Conservation (phyloP, 2,797 vertebrate species). For the Nannoperca australis region DNA sequence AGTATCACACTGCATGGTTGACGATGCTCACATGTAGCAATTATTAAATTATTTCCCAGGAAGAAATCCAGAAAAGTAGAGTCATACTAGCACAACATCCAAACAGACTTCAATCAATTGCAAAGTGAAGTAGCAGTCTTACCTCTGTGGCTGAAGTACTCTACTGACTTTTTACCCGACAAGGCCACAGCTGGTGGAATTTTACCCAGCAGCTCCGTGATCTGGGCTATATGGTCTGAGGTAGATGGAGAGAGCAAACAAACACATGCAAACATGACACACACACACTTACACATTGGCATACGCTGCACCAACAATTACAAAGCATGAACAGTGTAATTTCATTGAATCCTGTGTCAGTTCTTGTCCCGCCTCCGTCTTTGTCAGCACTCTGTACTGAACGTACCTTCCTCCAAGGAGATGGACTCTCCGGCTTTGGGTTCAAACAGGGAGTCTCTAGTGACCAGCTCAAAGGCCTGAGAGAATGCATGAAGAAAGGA, state of each 20-base stretch:
- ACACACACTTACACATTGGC: slow-evolving; percentile 9
- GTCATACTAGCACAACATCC: neutral
- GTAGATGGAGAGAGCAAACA: slow-evolving; percentile 35
- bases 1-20: neutral
- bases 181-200: slow-evolving; percentile 85
- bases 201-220: slow-evolving; percentile 89
- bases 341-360: slow-evolving; percentile 35
- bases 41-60: neutral
- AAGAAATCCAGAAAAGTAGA: slow-evolving; percentile 1
- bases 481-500: slow-evolving; percentile 43
- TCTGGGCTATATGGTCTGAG: slow-evolving; percentile 89
- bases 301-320: slow-evolving; percentile 16
- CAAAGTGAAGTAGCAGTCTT: slow-evolving; percentile 23
- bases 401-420: slow-evolving; percentile 90
- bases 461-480: slow-evolving; percentile 91
- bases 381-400: slow-evolving; percentile 11
- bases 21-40: neutral
- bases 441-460: slow-evolving; percentile 88
- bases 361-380: slow-evolving; percentile 10
- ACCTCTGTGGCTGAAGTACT: slow-evolving; percentile 90
- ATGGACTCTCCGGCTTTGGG: slow-evolving; percentile 85
- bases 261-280: neutral
- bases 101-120: no score
- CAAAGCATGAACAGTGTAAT: slow-evolving; percentile 33
- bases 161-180: slow-evolving; percentile 86